phyloP scores from a whole-genome alignment of 2,113 vertebrate genomes.

The Donacobius atricapilla region DNA sequence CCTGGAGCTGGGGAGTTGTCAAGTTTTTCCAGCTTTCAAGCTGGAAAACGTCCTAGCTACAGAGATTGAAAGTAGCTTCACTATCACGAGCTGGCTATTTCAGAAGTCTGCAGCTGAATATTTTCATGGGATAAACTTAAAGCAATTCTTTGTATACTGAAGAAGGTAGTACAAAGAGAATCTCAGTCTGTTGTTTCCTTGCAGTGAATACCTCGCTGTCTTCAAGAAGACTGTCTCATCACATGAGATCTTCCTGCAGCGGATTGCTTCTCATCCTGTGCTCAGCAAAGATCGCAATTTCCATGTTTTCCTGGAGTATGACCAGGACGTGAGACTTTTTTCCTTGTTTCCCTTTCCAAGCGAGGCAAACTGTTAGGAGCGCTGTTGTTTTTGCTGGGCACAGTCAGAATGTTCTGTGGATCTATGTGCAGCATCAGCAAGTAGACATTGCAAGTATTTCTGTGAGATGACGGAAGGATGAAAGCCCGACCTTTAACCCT shows the following conservation, averaged over 20 bases:
- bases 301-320: conserved; percentile 96
- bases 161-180: neutral
- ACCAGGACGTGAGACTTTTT: conserved; percentile 89
- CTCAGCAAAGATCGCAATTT: conserved; percentile 95
- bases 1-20: neutral
- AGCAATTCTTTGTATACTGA: neutral
- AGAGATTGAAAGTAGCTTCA: neutral
- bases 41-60: neutral
- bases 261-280: conserved; percentile 87
- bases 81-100: neutral
- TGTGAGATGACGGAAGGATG: neutral
- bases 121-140: neutral
- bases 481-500: neutral
- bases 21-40: neutral
- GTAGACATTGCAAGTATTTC: neutral
- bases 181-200: conserved; percentile 13
- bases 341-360: neutral
- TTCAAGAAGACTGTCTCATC: conserved; percentile 99
- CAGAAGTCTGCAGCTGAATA: neutral
- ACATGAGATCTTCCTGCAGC: conserved; percentile 93
- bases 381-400: neutral
- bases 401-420: neutral
- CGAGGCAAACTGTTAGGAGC: neutral
- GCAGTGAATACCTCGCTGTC: conserved; percentile 88
- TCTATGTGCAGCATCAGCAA: neutral